A percentile compares a stretch with the other conserved stretches of the same genome.
These are phyloP conservation scores for Buphagus erythrorhynchus DNA, from an alignment of 2,797 vertebrate species.

Conservation along the genomic window DNA sequence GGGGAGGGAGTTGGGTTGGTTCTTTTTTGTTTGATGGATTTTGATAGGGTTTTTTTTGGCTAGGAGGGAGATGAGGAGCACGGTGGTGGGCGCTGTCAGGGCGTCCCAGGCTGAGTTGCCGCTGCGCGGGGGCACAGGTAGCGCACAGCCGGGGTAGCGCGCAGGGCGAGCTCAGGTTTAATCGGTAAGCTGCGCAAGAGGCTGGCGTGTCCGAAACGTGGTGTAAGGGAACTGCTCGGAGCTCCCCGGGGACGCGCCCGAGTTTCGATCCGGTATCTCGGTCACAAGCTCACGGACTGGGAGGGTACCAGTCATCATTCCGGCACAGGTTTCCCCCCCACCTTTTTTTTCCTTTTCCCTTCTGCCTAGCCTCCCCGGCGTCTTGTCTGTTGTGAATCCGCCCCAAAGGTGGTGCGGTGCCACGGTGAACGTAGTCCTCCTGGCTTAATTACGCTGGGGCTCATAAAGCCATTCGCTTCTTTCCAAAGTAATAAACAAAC, in stretches of 20 bases:
- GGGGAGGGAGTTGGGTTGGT: too few species aligned
- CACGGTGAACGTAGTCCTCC: background rate
- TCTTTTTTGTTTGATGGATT: background rate
- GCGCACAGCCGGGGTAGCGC: background rate
- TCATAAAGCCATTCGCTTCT: conserved; percentile 85
- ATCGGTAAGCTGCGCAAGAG: background rate
- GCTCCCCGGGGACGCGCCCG: background rate
- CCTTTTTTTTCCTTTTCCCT: background rate
- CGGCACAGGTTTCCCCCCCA: background rate
- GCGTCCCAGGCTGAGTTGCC: background rate
- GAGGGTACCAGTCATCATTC: background rate
- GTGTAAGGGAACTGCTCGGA: background rate
- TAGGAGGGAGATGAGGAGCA: background rate
- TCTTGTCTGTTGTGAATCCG: background rate
- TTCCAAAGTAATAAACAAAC: conserved; percentile 92
- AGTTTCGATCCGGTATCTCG: background rate
- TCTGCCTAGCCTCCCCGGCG: background rate
- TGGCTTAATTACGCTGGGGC: conserved; percentile 72
- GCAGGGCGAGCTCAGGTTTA: background rate
- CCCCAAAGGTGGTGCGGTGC: conserved; percentile 43
- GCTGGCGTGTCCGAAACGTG: too few species aligned
- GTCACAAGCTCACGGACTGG: background rate
- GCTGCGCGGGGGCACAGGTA: background rate
- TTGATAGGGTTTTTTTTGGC: too few species aligned
- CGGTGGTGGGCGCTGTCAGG: background rate